Evolutionary conservation across 2,797 vertebrate genomes (phyloP).

Genomic region (Coilia nasus): DNA sequence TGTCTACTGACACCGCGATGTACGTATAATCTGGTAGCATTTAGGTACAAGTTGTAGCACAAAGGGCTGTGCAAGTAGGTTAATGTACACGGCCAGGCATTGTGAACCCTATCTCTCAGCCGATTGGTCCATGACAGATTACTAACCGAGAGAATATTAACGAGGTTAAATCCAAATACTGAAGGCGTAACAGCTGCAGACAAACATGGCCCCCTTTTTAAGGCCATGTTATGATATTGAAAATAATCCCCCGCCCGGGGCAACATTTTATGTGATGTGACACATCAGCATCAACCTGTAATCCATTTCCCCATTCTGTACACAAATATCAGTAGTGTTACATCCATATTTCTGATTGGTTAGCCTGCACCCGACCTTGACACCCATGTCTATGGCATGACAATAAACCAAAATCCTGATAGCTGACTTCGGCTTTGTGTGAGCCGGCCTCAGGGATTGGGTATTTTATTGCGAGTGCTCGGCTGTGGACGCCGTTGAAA

Average conservation of each 20-base stretch:
- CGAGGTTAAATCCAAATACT: slow-evolving; percentile 80
- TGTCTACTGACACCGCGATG: slow-evolving; percentile 76
- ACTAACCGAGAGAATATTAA: slow-evolving; percentile 83
- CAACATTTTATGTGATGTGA: slow-evolving; percentile 30
- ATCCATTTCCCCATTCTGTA: slow-evolving; percentile 43
- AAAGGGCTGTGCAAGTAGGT: slow-evolving; percentile 78
- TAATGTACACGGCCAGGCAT: slow-evolving; percentile 72
- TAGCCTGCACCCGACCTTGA: background rate
- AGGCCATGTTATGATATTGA: slow-evolving; percentile 53
- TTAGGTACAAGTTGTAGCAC: slow-evolving; percentile 77
- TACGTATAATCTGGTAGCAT: slow-evolving; percentile 84
- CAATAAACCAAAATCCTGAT: background rate
- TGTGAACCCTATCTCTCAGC: slow-evolving; percentile 78
- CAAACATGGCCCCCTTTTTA: slow-evolving; percentile 65
- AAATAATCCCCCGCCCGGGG: slow-evolving; percentile 41
- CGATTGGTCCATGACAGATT: slow-evolving; percentile 81
- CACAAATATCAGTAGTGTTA: slow-evolving; percentile 45
- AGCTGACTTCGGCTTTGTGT: background rate
- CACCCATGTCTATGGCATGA: background rate
- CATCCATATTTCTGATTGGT: slow-evolving; percentile 22
- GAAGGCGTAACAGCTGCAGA: slow-evolving; percentile 77
- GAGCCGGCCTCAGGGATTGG: background rate
- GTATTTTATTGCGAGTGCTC: background rate
- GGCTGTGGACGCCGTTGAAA: background rate
- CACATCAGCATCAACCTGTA: slow-evolving; percentile 42